Percentiles rank a stretch among this genome's conserved stretches.
These are phyloP conservation scores for Gastracanthus pulcherrimus DNA, from an alignment of 2,888 invertebrate species.

Conservation along the genomic window DNA sequence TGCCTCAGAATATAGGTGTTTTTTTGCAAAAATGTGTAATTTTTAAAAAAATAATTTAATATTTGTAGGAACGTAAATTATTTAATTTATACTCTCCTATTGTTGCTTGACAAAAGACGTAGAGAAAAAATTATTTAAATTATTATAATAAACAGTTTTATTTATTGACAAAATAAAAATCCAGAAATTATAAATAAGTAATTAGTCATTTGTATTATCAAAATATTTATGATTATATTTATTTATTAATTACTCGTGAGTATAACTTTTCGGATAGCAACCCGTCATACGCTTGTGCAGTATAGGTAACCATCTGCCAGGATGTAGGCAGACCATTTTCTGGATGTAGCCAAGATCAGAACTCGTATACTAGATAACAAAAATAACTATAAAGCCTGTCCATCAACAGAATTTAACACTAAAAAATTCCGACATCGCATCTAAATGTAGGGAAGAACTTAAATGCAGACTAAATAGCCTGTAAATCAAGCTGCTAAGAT, in stretches of 20 bases:
- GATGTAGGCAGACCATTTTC: too few species aligned
- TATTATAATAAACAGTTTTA: too few species aligned
- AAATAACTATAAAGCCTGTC: too few species aligned
- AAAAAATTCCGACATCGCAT: too few species aligned
- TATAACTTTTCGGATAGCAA: not conserved
- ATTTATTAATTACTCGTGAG: not conserved
- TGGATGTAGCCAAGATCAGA: too few species aligned
- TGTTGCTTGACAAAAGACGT: not conserved
- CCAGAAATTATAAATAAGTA: too few species aligned
- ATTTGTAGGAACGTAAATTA: not conserved
- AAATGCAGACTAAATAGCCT: too few species aligned
- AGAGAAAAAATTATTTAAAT: too few species aligned
- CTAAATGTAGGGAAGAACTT: too few species aligned
- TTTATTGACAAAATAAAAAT: not conserved
- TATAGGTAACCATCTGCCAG: not conserved
- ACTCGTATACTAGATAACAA: too few species aligned
- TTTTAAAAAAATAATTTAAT: not conserved
- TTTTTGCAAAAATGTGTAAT: not conserved
- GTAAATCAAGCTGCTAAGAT: too few species aligned
- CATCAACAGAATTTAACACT: too few species aligned
- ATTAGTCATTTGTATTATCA: not conserved
- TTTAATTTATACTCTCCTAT: not conserved
- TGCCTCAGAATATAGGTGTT: not conserved
- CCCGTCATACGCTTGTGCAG: not conserved
- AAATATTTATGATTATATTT: not conserved